Conservation (phyloP, 2,888 invertebrate species). For the Leptura quadrifasciata region DNA sequence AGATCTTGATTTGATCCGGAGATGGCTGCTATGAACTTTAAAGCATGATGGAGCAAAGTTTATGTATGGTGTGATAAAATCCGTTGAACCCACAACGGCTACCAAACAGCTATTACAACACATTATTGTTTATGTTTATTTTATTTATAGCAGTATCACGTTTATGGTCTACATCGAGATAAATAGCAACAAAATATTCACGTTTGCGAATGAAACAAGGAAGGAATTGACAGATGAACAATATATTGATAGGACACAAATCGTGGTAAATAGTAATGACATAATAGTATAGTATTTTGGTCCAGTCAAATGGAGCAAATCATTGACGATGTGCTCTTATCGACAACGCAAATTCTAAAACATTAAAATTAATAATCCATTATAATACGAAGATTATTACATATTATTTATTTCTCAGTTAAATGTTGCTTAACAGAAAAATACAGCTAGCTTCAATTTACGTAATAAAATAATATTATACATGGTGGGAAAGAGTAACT, state of each 20-base stretch:
- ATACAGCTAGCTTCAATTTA: too few relatives aligned
- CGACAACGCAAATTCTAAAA: too few relatives aligned
- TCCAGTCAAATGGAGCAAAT: background rate
- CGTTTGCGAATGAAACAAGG: background rate
- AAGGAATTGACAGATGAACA: background rate
- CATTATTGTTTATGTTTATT: background rate
- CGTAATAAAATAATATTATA: too few relatives aligned
- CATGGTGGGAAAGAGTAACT: too few relatives aligned
- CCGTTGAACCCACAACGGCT: slow-evolving; percentile 23
- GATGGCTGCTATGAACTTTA: background rate
- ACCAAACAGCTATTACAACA: slow-evolving; percentile 5
- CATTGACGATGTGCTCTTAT: background rate
- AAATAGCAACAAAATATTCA: background rate
- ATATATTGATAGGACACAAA: background rate
- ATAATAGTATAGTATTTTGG: background rate
- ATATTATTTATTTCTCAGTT: too few relatives aligned
- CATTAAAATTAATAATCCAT: too few relatives aligned
- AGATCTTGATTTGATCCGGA: slow-evolving; percentile 14
- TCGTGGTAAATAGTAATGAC: background rate
- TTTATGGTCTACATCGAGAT: background rate
- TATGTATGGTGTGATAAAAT: background rate
- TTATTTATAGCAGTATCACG: slow-evolving; percentile 6
- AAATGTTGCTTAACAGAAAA: too few relatives aligned
- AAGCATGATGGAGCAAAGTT: slow-evolving; percentile 12
- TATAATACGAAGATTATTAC: too few relatives aligned